Evolutionary conservation across 2,888 invertebrate species (phyloP).

Genomic region (Acanthosepion pharaonis): DNA sequence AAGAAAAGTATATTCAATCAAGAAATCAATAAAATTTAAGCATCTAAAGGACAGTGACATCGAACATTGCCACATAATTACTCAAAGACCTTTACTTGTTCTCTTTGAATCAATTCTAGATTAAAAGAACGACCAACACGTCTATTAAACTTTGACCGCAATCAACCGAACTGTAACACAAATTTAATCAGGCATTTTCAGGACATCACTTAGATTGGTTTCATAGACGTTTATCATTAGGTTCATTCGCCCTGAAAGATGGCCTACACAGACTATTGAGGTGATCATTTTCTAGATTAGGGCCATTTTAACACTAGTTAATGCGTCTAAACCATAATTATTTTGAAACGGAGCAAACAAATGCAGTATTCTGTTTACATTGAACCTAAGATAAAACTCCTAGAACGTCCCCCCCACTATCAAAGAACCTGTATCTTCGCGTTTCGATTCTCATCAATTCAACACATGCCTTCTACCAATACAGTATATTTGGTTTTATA

Average conservation of each 20-base stretch:
- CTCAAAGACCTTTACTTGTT: background rate
- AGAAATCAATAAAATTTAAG: background rate
- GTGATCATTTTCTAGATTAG: background rate
- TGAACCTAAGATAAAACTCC: background rate
- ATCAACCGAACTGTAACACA: background rate
- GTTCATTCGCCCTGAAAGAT: background rate
- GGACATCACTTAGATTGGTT: background rate
- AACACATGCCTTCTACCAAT: background rate
- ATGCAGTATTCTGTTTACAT: background rate
- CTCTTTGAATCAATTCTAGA: background rate
- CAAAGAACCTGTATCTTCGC: background rate
- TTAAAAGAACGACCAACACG: background rate
- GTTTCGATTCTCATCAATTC: background rate
- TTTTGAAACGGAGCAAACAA: background rate
- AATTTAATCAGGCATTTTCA: background rate
- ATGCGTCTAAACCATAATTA: background rate
- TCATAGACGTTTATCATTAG: background rate
- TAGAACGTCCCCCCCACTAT: background rate
- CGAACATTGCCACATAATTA: background rate
- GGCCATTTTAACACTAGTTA: background rate
- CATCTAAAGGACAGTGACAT: background rate
- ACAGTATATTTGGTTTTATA: background rate
- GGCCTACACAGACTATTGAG: background rate
- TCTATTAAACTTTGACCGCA: background rate
- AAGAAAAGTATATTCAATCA: background rate